Evolutionary conservation across 2,113 vertebrate species (phyloP), one percentile per base, ranked within the genome.

Genomic region (Gymnogyps californianus): DNA sequence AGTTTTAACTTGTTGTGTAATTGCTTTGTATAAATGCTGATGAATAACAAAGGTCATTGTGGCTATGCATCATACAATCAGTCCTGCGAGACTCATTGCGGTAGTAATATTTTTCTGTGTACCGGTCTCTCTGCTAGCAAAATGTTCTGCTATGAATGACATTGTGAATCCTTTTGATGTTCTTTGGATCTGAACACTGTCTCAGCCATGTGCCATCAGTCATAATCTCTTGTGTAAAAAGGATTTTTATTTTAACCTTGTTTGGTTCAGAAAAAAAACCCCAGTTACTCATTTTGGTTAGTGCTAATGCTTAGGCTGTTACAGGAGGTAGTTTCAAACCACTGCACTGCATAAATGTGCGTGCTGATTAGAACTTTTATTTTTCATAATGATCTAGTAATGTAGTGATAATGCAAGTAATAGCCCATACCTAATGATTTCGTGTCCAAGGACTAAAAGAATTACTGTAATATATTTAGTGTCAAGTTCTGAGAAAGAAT

Each of bases 381-480:
- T 98, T 98, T 98, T 96, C 93, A 69, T 97, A 95, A 97, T 97
- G 96, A 94, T 95, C 74, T 93, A 75, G 85, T 95, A 98, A 97
- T 96, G 90, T 96, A 97, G 97, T 84, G 96, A 97, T 98, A 98
- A 98, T 93, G 83, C 93, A 97, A 97, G 95, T 96, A 98, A 97
- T 97, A 97, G 95, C 69, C 97, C 95, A 91, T 97, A 94, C 90
- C 97, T 97, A 98, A 97, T 97, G 96, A 91, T 94, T 97, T 96
- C 58, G 51, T 97, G 96, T 98, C 96, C 93, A 96, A 98, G 91
- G 91, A 95, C 90, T 97, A 59, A 97, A 96, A 95, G 93, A 97
- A 97, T 98, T 97, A 87, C 70, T 96, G 64, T 88, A 91, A 95
- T 97, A 85, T 90, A 96, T 95, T 97, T 97, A 96, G 93, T 95